Percentiles rank a stretch among this genome's conserved stretches.
Conservation (phyloP, 2,888 invertebrate species). For the Ectemnius lituratus region DNA sequence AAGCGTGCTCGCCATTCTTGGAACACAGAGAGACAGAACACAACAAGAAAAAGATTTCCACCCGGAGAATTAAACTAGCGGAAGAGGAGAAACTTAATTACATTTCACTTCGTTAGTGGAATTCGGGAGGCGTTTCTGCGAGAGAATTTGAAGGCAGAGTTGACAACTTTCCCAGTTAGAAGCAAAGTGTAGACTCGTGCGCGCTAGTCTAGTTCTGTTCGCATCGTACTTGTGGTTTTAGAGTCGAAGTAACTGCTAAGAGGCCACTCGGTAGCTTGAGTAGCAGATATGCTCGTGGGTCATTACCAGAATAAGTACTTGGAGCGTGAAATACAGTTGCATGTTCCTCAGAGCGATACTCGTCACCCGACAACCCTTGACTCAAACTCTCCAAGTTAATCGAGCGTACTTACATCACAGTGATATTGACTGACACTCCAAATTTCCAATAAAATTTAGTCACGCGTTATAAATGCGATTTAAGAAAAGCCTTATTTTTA, state of each 20-base stretch:
- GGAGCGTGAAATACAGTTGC: slow-evolving; percentile 11
- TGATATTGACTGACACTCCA: too few species aligned
- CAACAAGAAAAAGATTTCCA: too few species aligned
- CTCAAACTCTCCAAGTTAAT: not conserved
- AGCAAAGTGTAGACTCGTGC: not conserved
- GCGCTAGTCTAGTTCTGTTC: not conserved
- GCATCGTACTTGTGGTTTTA: slow-evolving; percentile 20
- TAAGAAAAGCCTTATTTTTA: too few species aligned
- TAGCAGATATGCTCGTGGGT: slow-evolving; percentile 20
- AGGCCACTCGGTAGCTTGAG: slow-evolving; percentile 21
- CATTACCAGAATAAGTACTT: slow-evolving; percentile 19
- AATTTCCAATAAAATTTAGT: too few species aligned
- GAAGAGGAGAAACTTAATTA: not conserved
- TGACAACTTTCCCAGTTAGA: too few species aligned
- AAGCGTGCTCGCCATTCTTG: not conserved
- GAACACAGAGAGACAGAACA: not conserved
- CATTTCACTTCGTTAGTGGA: too few species aligned
- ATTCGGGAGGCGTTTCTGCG: too few species aligned
- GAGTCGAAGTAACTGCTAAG: slow-evolving; percentile 25
- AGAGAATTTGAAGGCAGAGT: too few species aligned
- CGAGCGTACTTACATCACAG: not conserved
- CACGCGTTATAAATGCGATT: too few species aligned
- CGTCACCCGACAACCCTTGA: not conserved
- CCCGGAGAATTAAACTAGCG: not conserved
- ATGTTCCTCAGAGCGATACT: slow-evolving; percentile 5